A percentile compares a stretch with the other conserved stretches of the same genome.
These are phyloP conservation scores for Macroramphosus scolopax DNA, from an alignment of 2,797 vertebrate genomes.

Conservation along the genomic window DNA sequence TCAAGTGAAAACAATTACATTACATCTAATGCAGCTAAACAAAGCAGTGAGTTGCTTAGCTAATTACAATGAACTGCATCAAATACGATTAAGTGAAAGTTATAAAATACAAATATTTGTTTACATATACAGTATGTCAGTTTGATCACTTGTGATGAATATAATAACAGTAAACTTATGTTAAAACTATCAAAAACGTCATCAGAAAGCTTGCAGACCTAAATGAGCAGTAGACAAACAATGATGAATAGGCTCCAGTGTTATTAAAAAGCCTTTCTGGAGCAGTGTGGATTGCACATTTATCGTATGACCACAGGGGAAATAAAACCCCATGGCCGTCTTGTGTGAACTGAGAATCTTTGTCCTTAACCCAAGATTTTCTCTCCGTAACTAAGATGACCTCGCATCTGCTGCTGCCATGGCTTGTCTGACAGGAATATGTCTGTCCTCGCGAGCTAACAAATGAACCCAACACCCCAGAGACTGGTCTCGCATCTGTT, in stretches of 20 bases:
- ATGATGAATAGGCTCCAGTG: conserved; percentile 41
- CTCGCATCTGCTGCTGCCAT: conserved; percentile 73
- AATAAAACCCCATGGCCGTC: conserved; percentile 65
- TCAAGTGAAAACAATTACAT: conserved; percentile 1
- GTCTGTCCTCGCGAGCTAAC: conserved; percentile 78
- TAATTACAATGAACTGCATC: not conserved
- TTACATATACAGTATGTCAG: no score
- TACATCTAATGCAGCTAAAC: not conserved
- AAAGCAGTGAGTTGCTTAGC: no score
- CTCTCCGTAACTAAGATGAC: conserved; percentile 69
- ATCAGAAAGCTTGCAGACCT: not conserved
- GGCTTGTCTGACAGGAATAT: conserved; percentile 72
- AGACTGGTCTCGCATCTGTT: conserved; percentile 78
- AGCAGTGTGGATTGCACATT: conserved; percentile 47
- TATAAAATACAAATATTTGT: no score
- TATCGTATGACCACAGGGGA: conserved; percentile 63
- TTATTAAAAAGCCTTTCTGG: conserved; percentile 19
- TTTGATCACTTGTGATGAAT: no score
- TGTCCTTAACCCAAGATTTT: conserved; percentile 73
- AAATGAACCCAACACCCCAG: conserved; percentile 78
- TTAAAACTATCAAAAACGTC: conserved; percentile 16
- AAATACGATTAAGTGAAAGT: no score
- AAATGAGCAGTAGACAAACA: conserved; percentile 19
- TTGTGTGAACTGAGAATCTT: conserved; percentile 63
- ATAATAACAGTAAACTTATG: no score